Evolutionary conservation across 2,888 invertebrate species (phyloP).

Genomic region (Synergus japonicus): DNA sequence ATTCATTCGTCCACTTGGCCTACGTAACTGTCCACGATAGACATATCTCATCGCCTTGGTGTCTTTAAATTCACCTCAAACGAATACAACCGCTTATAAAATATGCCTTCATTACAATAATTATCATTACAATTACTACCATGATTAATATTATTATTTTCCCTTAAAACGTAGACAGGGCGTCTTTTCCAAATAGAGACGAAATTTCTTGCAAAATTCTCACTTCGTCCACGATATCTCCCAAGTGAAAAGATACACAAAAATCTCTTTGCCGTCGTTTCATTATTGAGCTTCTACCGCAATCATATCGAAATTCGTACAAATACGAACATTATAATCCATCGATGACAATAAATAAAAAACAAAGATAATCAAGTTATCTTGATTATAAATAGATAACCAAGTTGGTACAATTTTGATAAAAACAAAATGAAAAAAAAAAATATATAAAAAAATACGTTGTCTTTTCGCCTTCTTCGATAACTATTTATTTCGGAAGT

Average conservation of each 20-base stretch:
- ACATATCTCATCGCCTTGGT: conserved; percentile 49
- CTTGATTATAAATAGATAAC: neutral
- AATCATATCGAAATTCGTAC: conserved; percentile 17
- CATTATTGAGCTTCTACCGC: conserved; percentile 13
- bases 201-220: conserved; percentile 21
- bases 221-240: neutral
- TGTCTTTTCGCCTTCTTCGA: neutral
- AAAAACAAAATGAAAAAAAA: neutral
- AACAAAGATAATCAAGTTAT: too few relatives aligned
- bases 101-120: conserved; percentile 71
- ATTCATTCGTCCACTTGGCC: conserved; percentile 69
- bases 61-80: conserved; percentile 55
- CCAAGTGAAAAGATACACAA: conserved; percentile 40
- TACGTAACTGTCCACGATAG: conserved; percentile 54
- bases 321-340: conserved; percentile 7
- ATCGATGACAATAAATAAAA: conserved; percentile 29
- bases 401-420: neutral
- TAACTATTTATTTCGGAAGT: too few relatives aligned
- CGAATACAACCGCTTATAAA: conserved; percentile 73
- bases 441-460: neutral
- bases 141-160: conserved; percentile 55
- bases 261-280: conserved; percentile 21
- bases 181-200: conserved; percentile 44
- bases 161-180: conserved; percentile 65
- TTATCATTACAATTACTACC: conserved; percentile 51